phyloP scores from a whole-genome alignment of 2,797 vertebrate genomes.

The Steatocranus sp. region DNA sequence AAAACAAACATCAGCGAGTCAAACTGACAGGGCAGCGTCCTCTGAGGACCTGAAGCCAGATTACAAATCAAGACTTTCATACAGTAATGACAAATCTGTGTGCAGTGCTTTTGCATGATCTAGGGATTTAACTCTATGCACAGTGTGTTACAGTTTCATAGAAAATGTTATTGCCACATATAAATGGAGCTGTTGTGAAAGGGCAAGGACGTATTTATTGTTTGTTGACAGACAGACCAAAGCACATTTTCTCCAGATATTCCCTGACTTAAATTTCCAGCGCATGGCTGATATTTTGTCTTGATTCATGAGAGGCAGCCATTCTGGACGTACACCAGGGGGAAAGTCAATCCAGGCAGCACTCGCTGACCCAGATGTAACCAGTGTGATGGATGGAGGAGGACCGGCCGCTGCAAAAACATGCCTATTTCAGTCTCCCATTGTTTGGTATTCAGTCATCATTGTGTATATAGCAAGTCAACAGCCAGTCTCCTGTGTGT shows the following conservation, averaged over 20 bases:
- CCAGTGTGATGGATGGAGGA: conserved; percentile 53
- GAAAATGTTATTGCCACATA: neutral
- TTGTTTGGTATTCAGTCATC: conserved; percentile 70
- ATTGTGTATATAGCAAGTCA: conserved; percentile 48
- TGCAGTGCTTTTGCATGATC: neutral
- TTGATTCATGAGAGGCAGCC: conserved; percentile 1
- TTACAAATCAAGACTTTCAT: conserved; percentile 17
- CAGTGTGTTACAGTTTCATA: neutral
- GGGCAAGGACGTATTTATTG: neutral
- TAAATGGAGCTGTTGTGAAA: neutral
- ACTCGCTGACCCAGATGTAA: conserved; percentile 50
- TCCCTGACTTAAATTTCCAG: neutral
- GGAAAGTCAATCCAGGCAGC: conserved; percentile 2
- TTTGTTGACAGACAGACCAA: neutral
- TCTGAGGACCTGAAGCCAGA: conserved; percentile 2
- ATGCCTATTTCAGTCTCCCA: conserved; percentile 69
- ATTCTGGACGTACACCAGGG: neutral
- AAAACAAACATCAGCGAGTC: conserved; percentile 41
- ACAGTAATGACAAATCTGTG: conserved; percentile 1
- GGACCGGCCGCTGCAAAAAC: conserved; percentile 51
- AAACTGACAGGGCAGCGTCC: conserved; percentile 8
- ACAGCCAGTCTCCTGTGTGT: conserved; percentile 48
- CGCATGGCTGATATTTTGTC: neutral
- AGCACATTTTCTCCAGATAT: conserved; percentile 1
- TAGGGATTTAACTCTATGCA: neutral